Conservation (phyloP, 2,113 vertebrate genomes). For the Potamarius usumacintae region DNA sequence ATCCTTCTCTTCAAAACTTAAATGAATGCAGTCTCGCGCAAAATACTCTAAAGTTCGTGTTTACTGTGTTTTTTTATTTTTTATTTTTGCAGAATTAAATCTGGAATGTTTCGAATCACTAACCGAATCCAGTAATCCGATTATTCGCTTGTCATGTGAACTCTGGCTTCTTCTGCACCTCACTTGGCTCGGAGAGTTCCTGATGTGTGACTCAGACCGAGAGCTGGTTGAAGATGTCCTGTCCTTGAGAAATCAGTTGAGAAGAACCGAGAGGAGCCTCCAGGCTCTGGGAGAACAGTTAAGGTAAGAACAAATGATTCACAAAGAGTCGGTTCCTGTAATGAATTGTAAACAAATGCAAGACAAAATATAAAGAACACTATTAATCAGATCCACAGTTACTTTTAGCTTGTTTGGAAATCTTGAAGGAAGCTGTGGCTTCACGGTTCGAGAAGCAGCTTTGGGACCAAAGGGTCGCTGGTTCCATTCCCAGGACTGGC, state of each 20-base stretch:
- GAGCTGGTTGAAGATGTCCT: conserved; percentile 69
- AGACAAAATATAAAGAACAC: background rate
- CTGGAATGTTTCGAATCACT: background rate
- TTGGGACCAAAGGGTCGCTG: too few relatives aligned
- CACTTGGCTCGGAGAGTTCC: conserved; percentile 3
- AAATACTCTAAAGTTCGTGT: background rate
- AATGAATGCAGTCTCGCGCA: background rate
- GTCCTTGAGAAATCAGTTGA: conserved; percentile 70
- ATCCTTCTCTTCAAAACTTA: background rate
- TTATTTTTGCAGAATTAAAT: background rate
- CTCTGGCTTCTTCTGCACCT: background rate
- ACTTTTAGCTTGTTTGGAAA: background rate
- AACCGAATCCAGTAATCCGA: background rate
- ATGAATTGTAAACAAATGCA: too few relatives aligned
- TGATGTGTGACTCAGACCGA: conserved; percentile 64
- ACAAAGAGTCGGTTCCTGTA: background rate
- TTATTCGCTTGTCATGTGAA: background rate
- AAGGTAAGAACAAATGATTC: conserved; percentile 55
- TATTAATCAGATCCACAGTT: background rate
- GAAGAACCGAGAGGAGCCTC: conserved; percentile 72
- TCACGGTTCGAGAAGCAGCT: too few relatives aligned
- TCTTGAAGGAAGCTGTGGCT: too few relatives aligned
- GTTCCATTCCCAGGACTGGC: too few relatives aligned
- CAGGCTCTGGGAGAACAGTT: conserved; percentile 71
- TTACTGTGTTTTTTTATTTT: background rate